Conservation (phyloP, 2,113 vertebrate species). For the Mastomys natalensis region DNA sequence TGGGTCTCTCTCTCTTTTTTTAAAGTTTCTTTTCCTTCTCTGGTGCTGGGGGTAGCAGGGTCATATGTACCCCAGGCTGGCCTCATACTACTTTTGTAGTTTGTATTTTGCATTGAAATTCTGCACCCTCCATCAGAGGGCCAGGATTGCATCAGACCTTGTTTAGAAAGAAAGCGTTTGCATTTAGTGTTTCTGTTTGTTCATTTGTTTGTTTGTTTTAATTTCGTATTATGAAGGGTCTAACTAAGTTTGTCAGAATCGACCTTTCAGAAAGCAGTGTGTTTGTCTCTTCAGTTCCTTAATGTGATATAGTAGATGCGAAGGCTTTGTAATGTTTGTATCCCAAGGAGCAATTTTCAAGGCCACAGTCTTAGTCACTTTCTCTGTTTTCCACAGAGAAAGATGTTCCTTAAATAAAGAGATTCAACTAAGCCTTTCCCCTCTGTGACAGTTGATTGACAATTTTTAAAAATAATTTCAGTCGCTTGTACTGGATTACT, state of each 20-base stretch:
- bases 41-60: not conserved
- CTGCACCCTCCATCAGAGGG: not conserved
- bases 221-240: not conserved
- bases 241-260: conserved; percentile 22
- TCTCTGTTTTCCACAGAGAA: not conserved
- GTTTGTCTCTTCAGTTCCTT: not conserved
- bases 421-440: not conserved
- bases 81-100: not conserved
- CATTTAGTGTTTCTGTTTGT: not conserved
- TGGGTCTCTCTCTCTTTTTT: not conserved
- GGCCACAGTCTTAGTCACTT: not conserved
- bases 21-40: not conserved
- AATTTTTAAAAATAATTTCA: conserved; percentile 10
- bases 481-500: not conserved
- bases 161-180: not conserved
- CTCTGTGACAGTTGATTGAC: not conserved
- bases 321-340: conserved; percentile 30
- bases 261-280: not conserved
- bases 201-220: conserved; percentile 35
- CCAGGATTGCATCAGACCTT: not conserved
- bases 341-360: not conserved
- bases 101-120: not conserved
- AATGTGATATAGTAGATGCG: not conserved
- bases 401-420: not conserved
- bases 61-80: not conserved